Base-by-base conservation (phyloP, 2,797 vertebrate genomes). In the Nyctibius grandis region DNA sequence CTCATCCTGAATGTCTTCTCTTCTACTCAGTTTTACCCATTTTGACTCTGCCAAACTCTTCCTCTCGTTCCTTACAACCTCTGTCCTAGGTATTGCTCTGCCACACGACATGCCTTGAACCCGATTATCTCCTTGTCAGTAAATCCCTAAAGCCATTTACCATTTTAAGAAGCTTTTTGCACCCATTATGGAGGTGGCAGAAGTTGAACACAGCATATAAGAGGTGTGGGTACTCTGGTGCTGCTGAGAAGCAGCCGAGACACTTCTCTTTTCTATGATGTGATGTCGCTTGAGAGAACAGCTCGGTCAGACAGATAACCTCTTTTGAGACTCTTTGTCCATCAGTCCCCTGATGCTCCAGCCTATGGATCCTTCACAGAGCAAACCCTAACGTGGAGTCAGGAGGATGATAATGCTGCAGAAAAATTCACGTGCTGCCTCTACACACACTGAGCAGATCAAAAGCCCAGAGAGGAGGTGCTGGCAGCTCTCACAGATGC, bases 131-230 rank as follows among this genome's bases (percentile, higher is more conserved):
- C 44, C 56, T 76, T 77, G 31, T 80, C 63, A 85, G 78, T 74
- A 85, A 76, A 74, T 65, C 72, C 40, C 59, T 73, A 67, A 91
- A 93, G 80, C 47, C 72, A 56, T 59, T 67, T 68, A 59, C 17
- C 36, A 70, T 44, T 85, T 85, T 73, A 82, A 91, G 87, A 65
- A 89, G 78, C 74, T 91, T 92, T 94, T 51, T 76, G 54, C 78
- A 78, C 69, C 44, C 36, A 4, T 81, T 86, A 54, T 21, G 57
- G 69, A 92, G 40, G 88, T 75, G 76, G 38, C 65, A 81, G 57
- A 44, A 84, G 56, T 34, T 42, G 64, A 91, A 81, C 22, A 26
- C 25, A 70, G 60, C 38, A 51, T 5, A 11, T 34, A 48, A 91
- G 63, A 85, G n/a, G 51, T 3, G 6, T 33, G 42, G 28, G 51